Percentiles rank a stretch among this genome's conserved stretches.
Evolutionary conservation across 2,113 vertebrate genomes (phyloP).

Genomic region (Baryphthengus martii): DNA sequence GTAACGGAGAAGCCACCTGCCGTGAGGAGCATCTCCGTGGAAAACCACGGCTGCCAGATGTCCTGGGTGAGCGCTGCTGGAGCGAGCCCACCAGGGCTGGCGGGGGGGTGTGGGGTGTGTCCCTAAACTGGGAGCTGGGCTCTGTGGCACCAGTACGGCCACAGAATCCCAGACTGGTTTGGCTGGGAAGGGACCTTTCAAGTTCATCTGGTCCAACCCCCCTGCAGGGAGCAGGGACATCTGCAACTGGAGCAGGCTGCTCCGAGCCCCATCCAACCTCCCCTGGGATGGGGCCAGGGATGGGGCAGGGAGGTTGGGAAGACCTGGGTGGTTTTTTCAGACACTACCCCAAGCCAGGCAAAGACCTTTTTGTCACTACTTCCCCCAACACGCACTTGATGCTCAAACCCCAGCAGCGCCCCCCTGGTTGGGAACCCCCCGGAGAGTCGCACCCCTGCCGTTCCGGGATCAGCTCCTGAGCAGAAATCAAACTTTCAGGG

Average conservation of each 20-base stretch:
- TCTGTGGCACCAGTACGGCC: not conserved
- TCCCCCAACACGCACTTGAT: fast-evolving
- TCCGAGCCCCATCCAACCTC: not conserved
- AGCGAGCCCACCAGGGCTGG: not conserved
- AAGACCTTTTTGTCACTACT: not conserved
- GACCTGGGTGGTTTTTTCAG: not conserved
- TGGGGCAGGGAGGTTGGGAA: not conserved
- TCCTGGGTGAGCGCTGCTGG: not conserved
- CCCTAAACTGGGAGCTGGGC: not conserved
- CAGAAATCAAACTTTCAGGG: not conserved
- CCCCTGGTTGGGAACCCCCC: not conserved
- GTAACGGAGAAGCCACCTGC: not conserved
- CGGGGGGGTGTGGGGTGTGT: no score
- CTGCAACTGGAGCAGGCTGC: not conserved
- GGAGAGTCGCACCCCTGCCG: fast-evolving
- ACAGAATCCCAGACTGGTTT: not conserved
- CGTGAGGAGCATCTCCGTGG: not conserved
- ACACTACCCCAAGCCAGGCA: fast-evolving
- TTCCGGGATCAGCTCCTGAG: not conserved
- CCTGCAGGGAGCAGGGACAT: not conserved
- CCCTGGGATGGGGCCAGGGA: not conserved
- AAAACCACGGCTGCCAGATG: fast-evolving
- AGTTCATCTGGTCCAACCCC: not conserved
- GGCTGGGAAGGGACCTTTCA: not conserved
- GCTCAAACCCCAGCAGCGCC: not conserved